phyloP scores from a whole-genome alignment of 2,113 vertebrate species.

The Globicephala melas region DNA sequence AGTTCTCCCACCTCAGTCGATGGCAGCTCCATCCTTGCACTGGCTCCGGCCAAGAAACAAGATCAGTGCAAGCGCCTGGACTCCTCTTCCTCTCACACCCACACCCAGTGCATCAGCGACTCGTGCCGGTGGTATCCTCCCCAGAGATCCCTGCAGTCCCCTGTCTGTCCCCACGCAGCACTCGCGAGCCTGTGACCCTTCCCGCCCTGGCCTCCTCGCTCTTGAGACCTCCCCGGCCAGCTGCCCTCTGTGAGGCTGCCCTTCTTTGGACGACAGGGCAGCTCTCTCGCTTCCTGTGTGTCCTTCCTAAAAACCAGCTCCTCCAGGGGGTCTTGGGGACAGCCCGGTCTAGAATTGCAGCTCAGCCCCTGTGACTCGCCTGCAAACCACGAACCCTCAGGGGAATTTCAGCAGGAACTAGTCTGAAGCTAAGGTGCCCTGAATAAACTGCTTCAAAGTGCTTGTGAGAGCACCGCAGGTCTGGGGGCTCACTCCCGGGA shows the following conservation, averaged over 20 bases:
- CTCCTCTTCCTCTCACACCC: not conserved
- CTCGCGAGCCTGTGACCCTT: fast-evolving
- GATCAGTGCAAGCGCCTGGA: not conserved
- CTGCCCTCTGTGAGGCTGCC: not conserved
- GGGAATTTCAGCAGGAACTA: not conserved
- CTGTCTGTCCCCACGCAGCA: too few species aligned
- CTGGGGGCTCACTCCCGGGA: not conserved
- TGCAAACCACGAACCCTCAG: not conserved
- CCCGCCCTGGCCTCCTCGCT: not conserved
- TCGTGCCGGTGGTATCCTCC: not conserved
- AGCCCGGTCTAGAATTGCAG: not conserved
- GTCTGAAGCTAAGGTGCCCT: not conserved
- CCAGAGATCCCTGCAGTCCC: not conserved
- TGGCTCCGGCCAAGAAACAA: not conserved
- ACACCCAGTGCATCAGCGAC: not conserved
- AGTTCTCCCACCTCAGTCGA: not conserved
- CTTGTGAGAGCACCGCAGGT: not conserved
- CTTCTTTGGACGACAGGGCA: not conserved
- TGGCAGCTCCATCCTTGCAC: not conserved
- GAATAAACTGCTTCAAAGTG: not conserved
- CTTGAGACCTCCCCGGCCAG: not conserved
- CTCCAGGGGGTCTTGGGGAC: not conserved
- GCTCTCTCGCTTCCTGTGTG: not conserved
- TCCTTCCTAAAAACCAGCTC: not conserved
- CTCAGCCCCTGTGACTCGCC: not conserved